phyloP scores from a whole-genome alignment of 2,797 vertebrate genomes.

The Eulemur albifrons region DNA sequence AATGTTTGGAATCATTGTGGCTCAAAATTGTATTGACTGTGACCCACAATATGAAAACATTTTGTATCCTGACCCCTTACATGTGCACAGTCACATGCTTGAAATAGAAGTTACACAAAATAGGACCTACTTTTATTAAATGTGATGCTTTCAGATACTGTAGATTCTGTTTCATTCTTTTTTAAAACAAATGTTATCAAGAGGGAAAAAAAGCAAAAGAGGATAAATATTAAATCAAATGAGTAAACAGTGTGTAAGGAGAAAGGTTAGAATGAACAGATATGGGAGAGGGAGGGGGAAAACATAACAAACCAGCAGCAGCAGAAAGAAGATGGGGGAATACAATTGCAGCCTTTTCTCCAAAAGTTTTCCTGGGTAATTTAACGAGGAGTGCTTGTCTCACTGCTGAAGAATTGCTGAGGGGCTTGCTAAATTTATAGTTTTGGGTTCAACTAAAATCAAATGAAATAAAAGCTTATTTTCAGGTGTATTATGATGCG shows the following conservation, averaged over 20 bases:
- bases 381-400: not conserved
- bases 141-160: not conserved
- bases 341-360: not conserved
- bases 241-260: not conserved
- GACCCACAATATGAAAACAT: not conserved
- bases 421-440: not conserved
- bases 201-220: not conserved
- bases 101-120: not conserved
- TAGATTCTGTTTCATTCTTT: not conserved
- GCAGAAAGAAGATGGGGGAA: not conserved
- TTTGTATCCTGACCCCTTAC: not conserved
- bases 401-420: not conserved
- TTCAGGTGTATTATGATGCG: conserved; percentile 22
- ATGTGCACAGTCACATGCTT: too few relatives aligned
- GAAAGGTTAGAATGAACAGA: not conserved
- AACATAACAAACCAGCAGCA: not conserved
- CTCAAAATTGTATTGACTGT: not conserved
- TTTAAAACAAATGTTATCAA: not conserved
- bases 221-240: not conserved
- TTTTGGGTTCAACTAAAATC: conserved; percentile 5
- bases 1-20: not conserved
- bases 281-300: not conserved
- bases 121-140: not conserved
- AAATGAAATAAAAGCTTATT: conserved; percentile 13
- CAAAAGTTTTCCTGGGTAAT: not conserved